Conservation (phyloP, 2,797 vertebrate species). For the Gymnoscopelus braueri region DNA sequence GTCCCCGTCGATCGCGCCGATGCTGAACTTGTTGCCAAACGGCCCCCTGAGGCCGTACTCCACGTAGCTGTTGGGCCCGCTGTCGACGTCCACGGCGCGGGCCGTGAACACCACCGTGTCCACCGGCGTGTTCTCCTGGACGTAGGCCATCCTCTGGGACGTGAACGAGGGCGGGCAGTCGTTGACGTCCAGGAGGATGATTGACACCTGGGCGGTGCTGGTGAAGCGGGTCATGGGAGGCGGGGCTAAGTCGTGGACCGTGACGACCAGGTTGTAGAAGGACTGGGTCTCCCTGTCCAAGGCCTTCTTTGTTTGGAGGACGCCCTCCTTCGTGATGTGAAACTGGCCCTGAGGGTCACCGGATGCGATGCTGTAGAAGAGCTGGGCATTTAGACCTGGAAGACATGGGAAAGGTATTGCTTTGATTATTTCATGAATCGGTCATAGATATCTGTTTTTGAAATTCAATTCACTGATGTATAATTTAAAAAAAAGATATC, state of each 20-base stretch:
- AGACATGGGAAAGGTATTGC: background rate
- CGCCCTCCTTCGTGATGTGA: conserved; percentile 78
- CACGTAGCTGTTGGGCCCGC: conserved; percentile 97
- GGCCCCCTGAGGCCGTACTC: conserved; percentile 89
- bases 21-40: conserved; percentile 86
- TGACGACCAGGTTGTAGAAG: conserved; percentile 93
- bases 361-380: conserved; percentile 88
- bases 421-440: too few relatives aligned
- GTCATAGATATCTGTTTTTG: too few relatives aligned
- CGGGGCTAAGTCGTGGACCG: conserved; percentile 88
- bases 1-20: conserved; percentile 89
- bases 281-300: conserved; percentile 94
- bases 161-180: conserved; percentile 91
- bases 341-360: conserved; percentile 92
- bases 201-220: conserved; percentile 92
- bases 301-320: conserved; percentile 81
- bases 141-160: conserved; percentile 89
- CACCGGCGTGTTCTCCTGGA: conserved; percentile 93
- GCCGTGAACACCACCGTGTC: conserved; percentile 91
- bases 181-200: conserved; percentile 95
- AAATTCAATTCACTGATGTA: background rate
- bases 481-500: too few relatives aligned
- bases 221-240: conserved; percentile 84
- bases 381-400: conserved; percentile 88
- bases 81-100: conserved; percentile 89